Percentiles rank a stretch among this genome's conserved stretches.
Evolutionary conservation across 1,140 invertebrate genomes (phyloP).

Genomic region (Schlechtendalia chinensis): DNA sequence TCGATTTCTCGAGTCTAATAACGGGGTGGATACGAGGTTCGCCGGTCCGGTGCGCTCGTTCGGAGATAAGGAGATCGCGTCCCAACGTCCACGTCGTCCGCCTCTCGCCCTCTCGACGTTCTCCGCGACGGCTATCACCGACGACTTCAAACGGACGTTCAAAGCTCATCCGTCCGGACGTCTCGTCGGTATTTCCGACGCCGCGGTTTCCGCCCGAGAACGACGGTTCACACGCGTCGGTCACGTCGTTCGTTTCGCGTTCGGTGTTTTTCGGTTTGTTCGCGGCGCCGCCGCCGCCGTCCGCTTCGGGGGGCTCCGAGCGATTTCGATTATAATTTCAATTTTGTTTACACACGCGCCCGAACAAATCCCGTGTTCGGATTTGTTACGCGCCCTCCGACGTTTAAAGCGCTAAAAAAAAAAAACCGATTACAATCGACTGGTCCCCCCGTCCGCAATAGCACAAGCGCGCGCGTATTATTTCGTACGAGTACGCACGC

Average conservation of each 20-base stretch:
- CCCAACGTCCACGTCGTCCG: too few relatives aligned
- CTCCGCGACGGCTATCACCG: too few relatives aligned
- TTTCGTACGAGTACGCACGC: background rate
- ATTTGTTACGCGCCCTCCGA: background rate
- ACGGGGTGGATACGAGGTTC: too few relatives aligned
- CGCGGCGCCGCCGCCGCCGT: background rate
- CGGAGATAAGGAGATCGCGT: too few relatives aligned
- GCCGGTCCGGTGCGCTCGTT: too few relatives aligned
- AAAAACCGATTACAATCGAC: background rate
- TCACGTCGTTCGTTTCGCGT: background rate
- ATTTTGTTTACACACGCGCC: background rate
- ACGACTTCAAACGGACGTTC: too few relatives aligned
- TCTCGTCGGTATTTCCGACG: too few relatives aligned
- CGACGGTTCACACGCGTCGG: background rate
- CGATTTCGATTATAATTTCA: constrained; percentile 3
- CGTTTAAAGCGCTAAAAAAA: constrained; percentile 5
- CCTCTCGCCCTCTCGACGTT: too few relatives aligned
- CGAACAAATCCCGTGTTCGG: background rate
- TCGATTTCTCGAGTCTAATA: too few relatives aligned
- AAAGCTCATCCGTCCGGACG: too few relatives aligned
- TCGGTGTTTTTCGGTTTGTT: too few relatives aligned
- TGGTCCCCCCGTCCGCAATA: background rate
- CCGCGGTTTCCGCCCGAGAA: too few relatives aligned
- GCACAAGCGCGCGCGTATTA: background rate
- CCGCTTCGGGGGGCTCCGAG: background rate